phyloP scores from a whole-genome alignment of 2,888 invertebrate species.

The Prenolepis imparis region DNA sequence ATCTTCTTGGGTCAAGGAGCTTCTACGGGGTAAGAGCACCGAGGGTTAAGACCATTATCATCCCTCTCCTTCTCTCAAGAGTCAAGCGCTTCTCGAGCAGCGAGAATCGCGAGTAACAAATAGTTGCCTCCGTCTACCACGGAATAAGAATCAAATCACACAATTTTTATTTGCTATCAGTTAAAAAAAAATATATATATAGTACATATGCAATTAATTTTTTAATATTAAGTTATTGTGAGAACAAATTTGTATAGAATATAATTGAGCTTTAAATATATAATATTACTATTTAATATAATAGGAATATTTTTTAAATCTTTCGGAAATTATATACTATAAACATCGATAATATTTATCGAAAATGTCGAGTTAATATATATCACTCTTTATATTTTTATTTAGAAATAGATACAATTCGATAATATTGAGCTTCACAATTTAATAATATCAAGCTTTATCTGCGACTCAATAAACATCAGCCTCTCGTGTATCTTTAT shows the following conservation, averaged over 20 bases:
- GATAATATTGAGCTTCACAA: background rate
- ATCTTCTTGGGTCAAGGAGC: conserved; percentile 53
- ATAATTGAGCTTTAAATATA: background rate
- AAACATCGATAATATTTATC: background rate
- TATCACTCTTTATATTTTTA: background rate
- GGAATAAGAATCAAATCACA: background rate
- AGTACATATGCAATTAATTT: background rate
- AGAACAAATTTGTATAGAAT: background rate
- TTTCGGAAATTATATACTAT: background rate
- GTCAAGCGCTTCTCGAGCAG: conserved; percentile 43
- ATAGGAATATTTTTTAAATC: background rate
- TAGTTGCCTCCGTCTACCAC: conserved; percentile 14
- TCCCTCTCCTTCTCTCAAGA: conserved; percentile 51
- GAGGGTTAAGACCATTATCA: conserved; percentile 61
- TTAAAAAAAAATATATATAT: background rate
- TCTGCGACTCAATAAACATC: background rate
- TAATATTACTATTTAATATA: background rate
- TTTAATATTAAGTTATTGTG: background rate
- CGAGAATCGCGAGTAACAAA: conserved; percentile 50
- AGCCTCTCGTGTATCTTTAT: background rate
- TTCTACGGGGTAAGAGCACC: conserved; percentile 50
- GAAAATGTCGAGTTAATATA: background rate
- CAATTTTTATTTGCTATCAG: conserved; percentile 27
- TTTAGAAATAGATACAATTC: background rate
- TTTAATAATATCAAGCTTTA: background rate